These are phyloP conservation scores for Clostera curtula DNA, from an alignment of 2,888 invertebrate genomes.

Conservation along the genomic window DNA sequence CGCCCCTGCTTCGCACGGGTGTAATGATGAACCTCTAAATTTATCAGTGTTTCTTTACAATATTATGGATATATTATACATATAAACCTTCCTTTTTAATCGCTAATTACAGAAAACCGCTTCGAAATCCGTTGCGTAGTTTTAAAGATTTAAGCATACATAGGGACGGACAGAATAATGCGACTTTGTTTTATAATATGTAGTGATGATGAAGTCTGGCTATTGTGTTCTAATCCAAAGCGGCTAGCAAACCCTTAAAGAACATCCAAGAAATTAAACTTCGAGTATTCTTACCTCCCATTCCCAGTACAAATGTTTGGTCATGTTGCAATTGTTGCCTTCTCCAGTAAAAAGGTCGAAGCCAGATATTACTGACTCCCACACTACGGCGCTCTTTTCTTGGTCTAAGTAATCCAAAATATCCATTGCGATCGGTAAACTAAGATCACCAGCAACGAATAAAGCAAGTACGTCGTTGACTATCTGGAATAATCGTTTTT, in stretches of 20 bases:
- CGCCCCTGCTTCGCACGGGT: too few species aligned
- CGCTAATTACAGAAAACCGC: too few species aligned
- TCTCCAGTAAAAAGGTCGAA: slow-evolving; percentile 44
- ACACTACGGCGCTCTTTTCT: slow-evolving; percentile 46
- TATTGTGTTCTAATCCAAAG: too few species aligned
- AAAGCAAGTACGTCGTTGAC: slow-evolving; percentile 61
- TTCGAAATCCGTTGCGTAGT: too few species aligned
- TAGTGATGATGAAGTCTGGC: background rate
- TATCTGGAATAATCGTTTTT: slow-evolving; percentile 58
- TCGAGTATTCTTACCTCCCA: slow-evolving; percentile 46
- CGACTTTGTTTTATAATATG: too few species aligned
- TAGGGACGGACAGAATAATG: too few species aligned
- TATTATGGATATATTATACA: too few species aligned
- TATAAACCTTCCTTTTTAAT: too few species aligned
- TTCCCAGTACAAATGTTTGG: slow-evolving; percentile 42
- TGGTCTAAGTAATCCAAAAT: slow-evolving; percentile 46
- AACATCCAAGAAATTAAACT: background rate
- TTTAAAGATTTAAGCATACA: too few species aligned
- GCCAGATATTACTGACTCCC: slow-evolving; percentile 49
- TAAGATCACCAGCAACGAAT: slow-evolving; percentile 48
- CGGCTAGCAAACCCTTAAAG: too few species aligned
- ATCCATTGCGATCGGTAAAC: slow-evolving; percentile 35
- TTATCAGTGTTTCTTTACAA: too few species aligned
- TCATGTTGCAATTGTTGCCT: slow-evolving; percentile 40
- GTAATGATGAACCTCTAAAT: too few species aligned